These are phyloP conservation scores for Oncorhynchus mykiss DNA, from an alignment of 2,113 vertebrate species.

Conservation along the genomic window DNA sequence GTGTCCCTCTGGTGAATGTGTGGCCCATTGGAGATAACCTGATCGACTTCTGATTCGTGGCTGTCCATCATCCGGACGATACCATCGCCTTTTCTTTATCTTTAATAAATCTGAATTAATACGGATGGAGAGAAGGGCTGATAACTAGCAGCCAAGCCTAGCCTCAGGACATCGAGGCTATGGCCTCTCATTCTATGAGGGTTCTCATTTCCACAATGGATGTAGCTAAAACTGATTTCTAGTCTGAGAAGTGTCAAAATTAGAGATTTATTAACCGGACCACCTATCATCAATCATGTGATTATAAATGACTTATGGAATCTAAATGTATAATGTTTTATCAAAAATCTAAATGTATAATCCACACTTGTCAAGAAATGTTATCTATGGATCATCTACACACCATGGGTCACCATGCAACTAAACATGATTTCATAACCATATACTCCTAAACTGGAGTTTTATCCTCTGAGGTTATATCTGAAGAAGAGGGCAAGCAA, in stretches of 20 bases:
- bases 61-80: constrained; percentile 64
- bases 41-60: constrained; percentile 60
- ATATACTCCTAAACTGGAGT: too few species aligned
- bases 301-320: not conserved
- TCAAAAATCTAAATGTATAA: not conserved
- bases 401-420: too few species aligned
- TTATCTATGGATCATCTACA: too few species aligned
- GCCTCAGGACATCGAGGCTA: not conserved
- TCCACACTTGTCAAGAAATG: not conserved
- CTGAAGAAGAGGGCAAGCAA: not conserved
- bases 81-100: constrained; percentile 61
- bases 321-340: not conserved
- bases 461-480: too few species aligned
- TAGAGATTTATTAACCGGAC: constrained; percentile 18
- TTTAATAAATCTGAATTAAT: constrained; percentile 66
- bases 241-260: constrained; percentile 20
- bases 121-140: constrained; percentile 41
- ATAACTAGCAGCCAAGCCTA: constrained; percentile 53
- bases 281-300: constrained; percentile 22
- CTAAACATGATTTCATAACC: too few species aligned
- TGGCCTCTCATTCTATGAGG: constrained; percentile 5
- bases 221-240: constrained; percentile 28
- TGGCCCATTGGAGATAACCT: constrained; percentile 50
- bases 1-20: constrained; percentile 55
- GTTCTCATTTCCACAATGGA: constrained; percentile 45